Base-by-base conservation (phyloP, 2,113 vertebrate species). In the Parus major region DNA sequence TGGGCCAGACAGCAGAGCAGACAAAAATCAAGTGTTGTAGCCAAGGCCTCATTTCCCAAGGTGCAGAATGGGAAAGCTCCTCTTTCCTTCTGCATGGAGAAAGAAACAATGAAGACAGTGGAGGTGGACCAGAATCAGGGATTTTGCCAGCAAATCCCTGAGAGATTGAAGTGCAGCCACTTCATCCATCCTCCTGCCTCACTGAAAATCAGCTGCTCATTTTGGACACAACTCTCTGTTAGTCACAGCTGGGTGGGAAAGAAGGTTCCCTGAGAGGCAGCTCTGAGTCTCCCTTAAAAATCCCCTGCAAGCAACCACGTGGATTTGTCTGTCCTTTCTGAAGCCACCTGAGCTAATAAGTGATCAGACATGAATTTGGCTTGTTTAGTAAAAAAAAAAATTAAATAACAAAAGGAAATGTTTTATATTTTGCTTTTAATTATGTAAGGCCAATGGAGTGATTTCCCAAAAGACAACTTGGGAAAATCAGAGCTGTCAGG, bases 1-100 rank as follows among this genome's bases (percentile, higher is more conserved):
- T 28, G 59, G 78, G 84, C 71, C 64, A 59, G 90, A 84, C 49
- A 79, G 94, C 28, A 86, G 52, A 88, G 80, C 86, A 89, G 73
- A 77, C 47, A 64, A 78, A 95, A 92, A 69, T 42, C 84, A 91
- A 2, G 35, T 79, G 2, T 6, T 90, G 61, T 15, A 21, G 42
- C 70, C 87, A 55, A 41, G 27, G 50, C 78, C 33, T 90, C 55
- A 56, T 2, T 44, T 88, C 75, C 92, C 61, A 50, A 86, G 85
- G 85, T 63, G 76, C 79, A 33, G 88, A 66, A 42, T 1, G 64
- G 82, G 76, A 95, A 46, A 94, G 76, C 59, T 90, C 60, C n/a
- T 79, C 35, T 76, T 57, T 22, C 31, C 50, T 65, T 66, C 8
- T 7, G 25, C 61, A 39, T 1, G 14, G 53, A 82, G 75, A 82